Percentiles rank a stretch among this genome's conserved stretches.
These are phyloP conservation scores for Drosophila tanythrix DNA, from an alignment of 2,888 invertebrate genomes.

Conservation along the genomic window DNA sequence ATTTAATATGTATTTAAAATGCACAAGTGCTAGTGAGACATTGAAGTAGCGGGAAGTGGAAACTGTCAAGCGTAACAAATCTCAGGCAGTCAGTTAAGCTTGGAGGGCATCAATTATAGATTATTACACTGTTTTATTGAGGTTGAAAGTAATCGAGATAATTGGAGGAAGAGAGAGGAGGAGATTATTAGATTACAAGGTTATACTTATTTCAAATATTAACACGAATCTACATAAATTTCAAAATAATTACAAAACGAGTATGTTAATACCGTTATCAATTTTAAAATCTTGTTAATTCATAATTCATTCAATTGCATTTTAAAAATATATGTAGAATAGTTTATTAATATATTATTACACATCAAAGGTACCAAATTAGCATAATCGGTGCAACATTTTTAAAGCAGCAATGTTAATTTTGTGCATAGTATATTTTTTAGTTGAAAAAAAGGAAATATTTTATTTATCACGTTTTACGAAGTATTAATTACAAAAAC, in stretches of 20 bases:
- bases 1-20: slow-evolving; percentile 7
- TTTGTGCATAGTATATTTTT: not conserved
- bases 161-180: not conserved
- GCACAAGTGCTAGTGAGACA: not conserved
- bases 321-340: not conserved
- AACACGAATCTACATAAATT: not conserved
- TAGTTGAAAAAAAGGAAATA: not conserved
- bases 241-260: not conserved
- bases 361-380: not conserved
- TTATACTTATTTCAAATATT: not conserved
- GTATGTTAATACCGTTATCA: not conserved
- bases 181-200: not conserved
- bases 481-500: not conserved
- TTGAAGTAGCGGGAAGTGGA: slow-evolving; percentile 15
- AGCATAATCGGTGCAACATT: not conserved
- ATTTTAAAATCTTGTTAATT: not conserved
- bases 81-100: not conserved
- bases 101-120: slow-evolving; percentile 11
- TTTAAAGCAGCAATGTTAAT: not conserved
- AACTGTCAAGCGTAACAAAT: slow-evolving; percentile 9
- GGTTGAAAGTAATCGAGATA: not conserved
- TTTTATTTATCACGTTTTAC: not conserved
- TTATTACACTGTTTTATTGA: not conserved
- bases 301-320: too few relatives aligned
- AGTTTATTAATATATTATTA: not conserved